Percentiles rank a stretch among this genome's conserved stretches.
Evolutionary conservation across 2,888 invertebrate genomes (phyloP).

Genomic region (Chloroclystis v-ata): DNA sequence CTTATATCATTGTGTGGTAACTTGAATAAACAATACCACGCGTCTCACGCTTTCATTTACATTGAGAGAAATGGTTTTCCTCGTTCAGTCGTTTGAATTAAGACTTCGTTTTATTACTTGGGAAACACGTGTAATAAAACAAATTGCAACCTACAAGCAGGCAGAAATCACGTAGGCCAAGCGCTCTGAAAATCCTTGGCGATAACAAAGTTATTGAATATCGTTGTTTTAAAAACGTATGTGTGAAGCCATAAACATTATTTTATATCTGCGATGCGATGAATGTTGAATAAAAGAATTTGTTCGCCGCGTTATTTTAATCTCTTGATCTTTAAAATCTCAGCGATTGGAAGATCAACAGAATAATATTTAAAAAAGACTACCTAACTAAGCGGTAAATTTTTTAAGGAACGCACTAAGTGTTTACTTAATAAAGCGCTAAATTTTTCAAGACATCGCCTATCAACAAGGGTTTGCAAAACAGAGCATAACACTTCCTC

Average conservation of each 20-base stretch:
- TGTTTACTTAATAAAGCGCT: no score
- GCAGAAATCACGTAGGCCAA: conserved; percentile 24
- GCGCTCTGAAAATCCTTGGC: conserved; percentile 23
- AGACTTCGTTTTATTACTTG: conserved; percentile 3
- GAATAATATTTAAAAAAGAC: no score
- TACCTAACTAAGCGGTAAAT: no score
- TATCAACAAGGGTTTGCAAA: no score
- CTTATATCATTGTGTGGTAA: conserved; percentile 29
- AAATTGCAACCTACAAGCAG: background rate
- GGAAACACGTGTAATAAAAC: conserved; percentile 8
- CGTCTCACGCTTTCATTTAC: conserved; percentile 12
- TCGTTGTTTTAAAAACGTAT: conserved; percentile 24
- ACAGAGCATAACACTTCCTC: no score
- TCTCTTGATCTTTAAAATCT: background rate
- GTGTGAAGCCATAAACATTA: conserved; percentile 18
- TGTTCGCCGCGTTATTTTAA: conserved; percentile 16
- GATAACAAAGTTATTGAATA: conserved; percentile 23
- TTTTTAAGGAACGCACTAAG: no score
- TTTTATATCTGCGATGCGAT: conserved; percentile 22
- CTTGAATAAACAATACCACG: conserved; percentile 20
- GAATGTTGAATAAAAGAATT: conserved; percentile 15
- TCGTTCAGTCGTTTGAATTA: conserved; percentile 17
- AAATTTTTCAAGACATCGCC: no score
- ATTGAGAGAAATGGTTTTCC: conserved; percentile 14
- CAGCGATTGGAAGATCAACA: no score